A percentile compares a stretch with the other conserved stretches of the same genome.
phyloP scores from a whole-genome alignment of 92 coral and sea anemone species.

The Porites divaricata region DNA sequence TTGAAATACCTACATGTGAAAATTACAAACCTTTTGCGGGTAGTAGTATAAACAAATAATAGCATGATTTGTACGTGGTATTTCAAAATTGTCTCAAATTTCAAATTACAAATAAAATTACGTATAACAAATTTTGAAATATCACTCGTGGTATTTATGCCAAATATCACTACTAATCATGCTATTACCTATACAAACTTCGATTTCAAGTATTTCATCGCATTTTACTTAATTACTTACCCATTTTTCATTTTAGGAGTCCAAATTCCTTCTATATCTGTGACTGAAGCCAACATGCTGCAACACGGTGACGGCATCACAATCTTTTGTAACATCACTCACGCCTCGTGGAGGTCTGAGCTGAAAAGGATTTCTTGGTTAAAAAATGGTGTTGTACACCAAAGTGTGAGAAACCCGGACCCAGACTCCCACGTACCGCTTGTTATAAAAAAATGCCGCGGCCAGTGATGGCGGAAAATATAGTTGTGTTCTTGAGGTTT shows the following conservation, averaged over 20 bases:
- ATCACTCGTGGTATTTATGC: too few species aligned
- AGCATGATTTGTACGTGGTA: too few species aligned
- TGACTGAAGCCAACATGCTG: neutral
- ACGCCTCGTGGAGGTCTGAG: neutral
- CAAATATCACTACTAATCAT: too few species aligned
- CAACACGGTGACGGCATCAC: neutral
- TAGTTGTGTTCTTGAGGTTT: constrained; percentile 35
- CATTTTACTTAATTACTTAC: too few species aligned
- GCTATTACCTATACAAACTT: too few species aligned
- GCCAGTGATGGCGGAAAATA: constrained; percentile 57
- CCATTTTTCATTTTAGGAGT: neutral
- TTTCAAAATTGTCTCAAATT: too few species aligned
- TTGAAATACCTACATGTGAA: too few species aligned
- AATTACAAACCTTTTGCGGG: too few species aligned
- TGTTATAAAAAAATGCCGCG: neutral
- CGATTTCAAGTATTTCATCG: too few species aligned
- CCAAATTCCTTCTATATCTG: neutral
- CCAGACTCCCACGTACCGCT: constrained; percentile 33
- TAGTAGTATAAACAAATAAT: too few species aligned
- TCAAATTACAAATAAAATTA: too few species aligned
- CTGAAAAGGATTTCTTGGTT: constrained; percentile 57
- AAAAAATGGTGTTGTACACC: constrained; percentile 30
- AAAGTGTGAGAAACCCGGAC: constrained; percentile 32
- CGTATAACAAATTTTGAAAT: too few species aligned
- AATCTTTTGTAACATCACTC: neutral